Evolutionary conservation across 2,888 invertebrate genomes (phyloP), one percentile per base, ranked within the genome.

Genomic region (Chaitophorus viminalis): DNA sequence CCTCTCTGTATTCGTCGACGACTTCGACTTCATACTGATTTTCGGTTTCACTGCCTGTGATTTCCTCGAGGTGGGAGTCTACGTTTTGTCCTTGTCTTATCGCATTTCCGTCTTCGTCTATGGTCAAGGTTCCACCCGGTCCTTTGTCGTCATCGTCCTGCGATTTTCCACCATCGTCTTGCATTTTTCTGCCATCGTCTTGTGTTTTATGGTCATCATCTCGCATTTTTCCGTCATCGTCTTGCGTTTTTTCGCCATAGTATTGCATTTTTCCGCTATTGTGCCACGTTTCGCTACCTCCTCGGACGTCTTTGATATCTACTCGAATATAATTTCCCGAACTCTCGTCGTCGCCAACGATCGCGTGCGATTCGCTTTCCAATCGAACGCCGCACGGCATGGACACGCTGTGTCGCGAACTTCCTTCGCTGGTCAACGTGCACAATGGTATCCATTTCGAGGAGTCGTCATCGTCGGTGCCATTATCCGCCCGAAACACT

Each of bases 371-470:
- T 46, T 60, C 36, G 14, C 46, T 46, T 52, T 4, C 9, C 4
- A 86, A 72, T 1, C 21, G 60, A 6, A 86, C 29, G 1, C 79
- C 78, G 29, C 86, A 86, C 5, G 86, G 86, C 86, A 72, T 79
- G 18, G 77, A 54, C 25, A 79, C 78, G n/a, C 79, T 70, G 14
- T 68, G 4, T 25, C 18, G 14, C 0, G 72, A 54, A 31, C 78
- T 36, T 14, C 79, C 86, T 25, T 72, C 39, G 31, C 54, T 60
- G n/a, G 39, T 72, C 36, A 74, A 14, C 60, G 86, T 86, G 31
- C 86, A 86, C 70, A 86, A 29, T 1, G 39, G 70, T 14, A 79
- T 68, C 86, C 86, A 86, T 76, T 39, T n/a, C 21, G n/a, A n/a
- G 1, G 11, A 0, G 76, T 46, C 72, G 39, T 36, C 74, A 29